Base-by-base conservation (phyloP, 2,113 vertebrate species). In the Carettochelys insculpta region DNA sequence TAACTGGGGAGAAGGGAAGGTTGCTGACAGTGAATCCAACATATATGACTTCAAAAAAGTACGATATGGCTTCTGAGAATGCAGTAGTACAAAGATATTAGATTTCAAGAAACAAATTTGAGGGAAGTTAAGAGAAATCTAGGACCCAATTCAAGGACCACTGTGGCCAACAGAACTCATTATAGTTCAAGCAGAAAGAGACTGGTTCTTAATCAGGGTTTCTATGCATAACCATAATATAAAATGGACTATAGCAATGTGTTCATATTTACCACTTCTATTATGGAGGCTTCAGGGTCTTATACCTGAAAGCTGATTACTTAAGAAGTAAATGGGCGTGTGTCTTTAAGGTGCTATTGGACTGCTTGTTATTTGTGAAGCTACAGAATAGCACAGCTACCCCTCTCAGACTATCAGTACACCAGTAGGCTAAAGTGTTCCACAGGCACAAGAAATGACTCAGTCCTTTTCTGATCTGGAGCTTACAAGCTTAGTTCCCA, bases 401-500 rank as follows among this genome's bases (percentile, higher is more conserved):
- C n/a, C n/a, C n/a, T n/a, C n/a, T n/a, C n/a, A n/a, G n/a, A n/a
- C n/a, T n/a, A n/a, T n/a, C n/a, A n/a, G 41, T 47, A 87, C 51
- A 87, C 76, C 90, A 83, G 83, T 38, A 22, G 38, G 61, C 20
- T 68, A 68, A 68, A 20, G 31, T 68, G 61, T 10, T 68, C 82
- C 94, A 85, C 91, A 58, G 56, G 56, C 73, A 81, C 75, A 93
- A 73, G 95, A 43, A 92, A 90, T 90, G 81, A 34, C 89, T 78
- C 27, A 90, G 95, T 92, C 86, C 89, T 88, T 43, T 58, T 47
- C 71, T 41, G 88, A 51, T 54, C 71, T 45, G 88, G 47, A 91
- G 80, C 75, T 82, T 82, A 80, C 78, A 85, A 86, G 92, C 48
- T 5, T 87, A 92, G 88, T 17, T 93, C 9, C 1, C 87, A 92